phyloP scores from a whole-genome alignment of 2,113 vertebrate species.

The Microcebus lehilahytsara region DNA sequence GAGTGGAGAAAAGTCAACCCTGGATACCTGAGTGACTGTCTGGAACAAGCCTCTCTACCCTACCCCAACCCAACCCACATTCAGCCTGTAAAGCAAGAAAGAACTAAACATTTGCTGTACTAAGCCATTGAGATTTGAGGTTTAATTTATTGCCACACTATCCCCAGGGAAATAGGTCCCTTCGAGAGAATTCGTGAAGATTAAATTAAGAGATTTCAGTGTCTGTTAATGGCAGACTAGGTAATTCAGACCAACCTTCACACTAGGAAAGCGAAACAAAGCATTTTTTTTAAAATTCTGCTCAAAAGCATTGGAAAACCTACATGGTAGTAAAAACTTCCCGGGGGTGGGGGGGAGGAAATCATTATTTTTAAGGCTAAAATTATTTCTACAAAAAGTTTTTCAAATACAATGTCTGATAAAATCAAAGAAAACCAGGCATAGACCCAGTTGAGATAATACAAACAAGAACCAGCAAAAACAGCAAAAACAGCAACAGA shows the following conservation, averaged over 20 bases:
- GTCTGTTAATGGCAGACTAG: background rate
- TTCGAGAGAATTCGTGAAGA: background rate
- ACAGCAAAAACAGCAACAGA: conserved; percentile 9
- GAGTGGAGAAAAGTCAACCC: background rate
- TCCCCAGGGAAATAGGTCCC: background rate
- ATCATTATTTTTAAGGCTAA: background rate
- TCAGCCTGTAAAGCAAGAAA: background rate
- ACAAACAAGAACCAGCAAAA: conserved; percentile 27
- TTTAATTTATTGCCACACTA: background rate
- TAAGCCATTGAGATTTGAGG: background rate
- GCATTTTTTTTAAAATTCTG: background rate
- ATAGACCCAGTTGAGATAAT: background rate
- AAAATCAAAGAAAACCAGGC: background rate
- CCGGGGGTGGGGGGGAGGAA: background rate
- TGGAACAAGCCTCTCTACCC: background rate
- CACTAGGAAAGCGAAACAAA: background rate
- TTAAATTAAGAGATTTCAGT: background rate
- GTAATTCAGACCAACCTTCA: background rate
- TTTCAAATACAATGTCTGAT: background rate
- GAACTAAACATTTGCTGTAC: background rate
- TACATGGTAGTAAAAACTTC: background rate
- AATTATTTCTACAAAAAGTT: conserved; percentile 22
- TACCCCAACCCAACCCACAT: background rate
- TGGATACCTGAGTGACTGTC: background rate
- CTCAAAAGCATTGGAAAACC: background rate